Conservation (phyloP, 2,888 invertebrate genomes). For the Dichetophora obliterata region DNA sequence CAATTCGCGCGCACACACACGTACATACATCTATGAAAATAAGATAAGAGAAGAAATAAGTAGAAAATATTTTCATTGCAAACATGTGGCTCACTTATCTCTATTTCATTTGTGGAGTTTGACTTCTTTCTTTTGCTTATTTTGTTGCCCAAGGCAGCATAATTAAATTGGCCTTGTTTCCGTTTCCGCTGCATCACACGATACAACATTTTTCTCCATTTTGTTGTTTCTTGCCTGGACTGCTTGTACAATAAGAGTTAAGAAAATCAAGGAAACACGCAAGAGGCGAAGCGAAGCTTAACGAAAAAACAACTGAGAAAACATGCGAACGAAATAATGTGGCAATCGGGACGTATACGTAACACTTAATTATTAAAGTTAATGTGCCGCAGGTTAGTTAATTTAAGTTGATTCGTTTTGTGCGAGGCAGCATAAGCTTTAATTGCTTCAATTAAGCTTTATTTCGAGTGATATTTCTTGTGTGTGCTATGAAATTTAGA, state of each 20-base stretch:
- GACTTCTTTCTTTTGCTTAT: not conserved
- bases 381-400: too few relatives aligned
- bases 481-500: too few relatives aligned
- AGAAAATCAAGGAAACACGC: not conserved
- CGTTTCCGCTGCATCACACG: conserved; percentile 19
- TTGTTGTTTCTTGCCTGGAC: not conserved
- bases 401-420: too few relatives aligned
- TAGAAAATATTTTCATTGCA: too few relatives aligned
- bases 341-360: too few relatives aligned
- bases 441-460: too few relatives aligned
- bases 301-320: not conserved
- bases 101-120: not conserved
- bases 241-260: not conserved
- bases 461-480: too few relatives aligned
- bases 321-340: not conserved
- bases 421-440: too few relatives aligned
- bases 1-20: too few relatives aligned
- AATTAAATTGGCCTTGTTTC: conserved; percentile 34
- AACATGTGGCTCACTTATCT: not conserved
- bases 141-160: not conserved
- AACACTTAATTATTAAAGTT: too few relatives aligned
- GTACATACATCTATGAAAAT: too few relatives aligned
- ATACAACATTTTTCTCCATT: not conserved
- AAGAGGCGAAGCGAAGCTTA: not conserved
- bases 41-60: too few relatives aligned